A percentile compares a stretch with the other conserved stretches of the same genome.
Conservation (phyloP, 1,140 invertebrate species). For the Globodera ellingtonae region DNA sequence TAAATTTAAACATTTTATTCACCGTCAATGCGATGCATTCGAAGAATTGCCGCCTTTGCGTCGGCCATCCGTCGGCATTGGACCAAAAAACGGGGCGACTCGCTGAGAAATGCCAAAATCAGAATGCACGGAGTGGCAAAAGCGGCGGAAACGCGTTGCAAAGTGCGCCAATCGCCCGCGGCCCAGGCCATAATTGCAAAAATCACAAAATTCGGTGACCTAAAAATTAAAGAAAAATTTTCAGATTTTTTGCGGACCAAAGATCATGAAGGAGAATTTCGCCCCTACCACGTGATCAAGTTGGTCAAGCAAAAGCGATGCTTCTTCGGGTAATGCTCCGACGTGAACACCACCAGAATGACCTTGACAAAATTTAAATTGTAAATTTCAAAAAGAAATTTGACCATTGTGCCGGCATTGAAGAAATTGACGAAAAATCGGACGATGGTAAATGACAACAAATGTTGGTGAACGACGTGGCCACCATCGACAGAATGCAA, state of each 20-base stretch:
- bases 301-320: constrained; percentile 52
- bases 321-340: constrained; percentile 53
- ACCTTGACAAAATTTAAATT: constrained; percentile 24
- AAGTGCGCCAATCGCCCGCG: constrained; percentile 45
- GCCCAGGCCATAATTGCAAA: constrained; percentile 48
- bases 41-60: constrained; percentile 46
- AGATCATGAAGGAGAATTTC: too few species aligned
- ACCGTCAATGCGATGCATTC: constrained; percentile 30
- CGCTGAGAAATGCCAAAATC: constrained; percentile 50
- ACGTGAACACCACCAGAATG: constrained; percentile 50
- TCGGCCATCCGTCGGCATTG: constrained; percentile 56
- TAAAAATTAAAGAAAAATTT: constrained; percentile 8
- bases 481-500: constrained; percentile 48
- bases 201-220: constrained; percentile 32
- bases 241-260: too few species aligned
- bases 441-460: constrained; percentile 44
- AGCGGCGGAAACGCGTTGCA: constrained; percentile 38
- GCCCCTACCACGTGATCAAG: constrained; percentile 42
- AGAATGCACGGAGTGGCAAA: constrained; percentile 42
- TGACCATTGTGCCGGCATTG: constrained; percentile 50
- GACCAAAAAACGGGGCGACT: constrained; percentile 56
- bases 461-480: constrained; percentile 43
- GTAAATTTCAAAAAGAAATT: constrained; percentile 8
- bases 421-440: constrained; percentile 54
- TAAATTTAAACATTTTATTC: background rate